Evolutionary conservation across 1,140 invertebrate species (phyloP), one percentile per base, ranked within the genome.

Genomic region (Eueides isabella): DNA sequence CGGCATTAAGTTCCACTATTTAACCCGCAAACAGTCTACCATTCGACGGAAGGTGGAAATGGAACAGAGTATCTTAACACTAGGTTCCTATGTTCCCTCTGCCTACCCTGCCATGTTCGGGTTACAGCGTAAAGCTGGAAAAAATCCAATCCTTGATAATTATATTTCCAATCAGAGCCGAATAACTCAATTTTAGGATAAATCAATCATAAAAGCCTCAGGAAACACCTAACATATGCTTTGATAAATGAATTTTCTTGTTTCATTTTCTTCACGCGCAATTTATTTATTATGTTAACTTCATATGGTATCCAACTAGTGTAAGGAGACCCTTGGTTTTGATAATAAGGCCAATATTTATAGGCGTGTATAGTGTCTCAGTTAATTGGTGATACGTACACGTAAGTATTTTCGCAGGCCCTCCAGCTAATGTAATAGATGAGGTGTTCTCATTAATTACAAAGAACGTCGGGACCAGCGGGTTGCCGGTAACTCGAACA

Each of bases 391-490:
- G 67, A 77, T 78, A 77, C 68, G 74, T 88, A 86, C 83, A 88
- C 85, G 85, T 87, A 80, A 83, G 78, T 77, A 85, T 88, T 86
- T 89, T 85, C 86, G 83, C 82, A 82, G 78, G 86, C 84, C 88
- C 89, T 87, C 85, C 72, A 79, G 85, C 88, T 92, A 92, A 92
- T 92, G 89, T 88, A 90, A 92, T 92, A 92, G 88, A 92, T 89
- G 89, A 92, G 91, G 89, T 92, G 91, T 91, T 90, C 84, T 74
- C 89, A 89, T 91, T 91, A 92, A 91, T 92, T 90, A 91, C 90
- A 92, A 92, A 91, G 90, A 91, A 92, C 85, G 91, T 92, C 91
- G 87, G 65, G 81, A 82, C 84, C 91, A 92, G 85, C 78, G 83
- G 74, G 80, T 81, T 85, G 86, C 87, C 83, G 82, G 83, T 86